Evolutionary conservation across 2,888 invertebrate species (phyloP).

Genomic region (Ectobius pallidus): DNA sequence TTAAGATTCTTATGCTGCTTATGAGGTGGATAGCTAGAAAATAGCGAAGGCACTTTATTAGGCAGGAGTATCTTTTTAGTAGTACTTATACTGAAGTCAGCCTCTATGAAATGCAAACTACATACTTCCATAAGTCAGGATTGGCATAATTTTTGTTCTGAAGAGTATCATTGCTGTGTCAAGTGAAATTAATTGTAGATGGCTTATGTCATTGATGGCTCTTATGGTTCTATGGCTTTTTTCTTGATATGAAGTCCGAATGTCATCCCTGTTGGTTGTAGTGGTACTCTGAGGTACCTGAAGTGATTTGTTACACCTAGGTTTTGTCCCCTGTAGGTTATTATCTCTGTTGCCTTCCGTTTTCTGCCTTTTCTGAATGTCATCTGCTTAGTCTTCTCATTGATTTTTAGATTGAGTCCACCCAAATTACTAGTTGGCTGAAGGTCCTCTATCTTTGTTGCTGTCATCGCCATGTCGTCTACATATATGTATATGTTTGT

Average conservation of each 20-base stretch:
- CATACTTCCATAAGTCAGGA: too few relatives aligned
- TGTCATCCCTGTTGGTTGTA: neutral
- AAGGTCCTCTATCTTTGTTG: neutral
- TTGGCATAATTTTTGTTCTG: too few relatives aligned
- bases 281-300: neutral
- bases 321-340: neutral
- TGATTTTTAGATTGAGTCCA: neutral
- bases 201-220: neutral
- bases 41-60: too few relatives aligned
- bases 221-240: neutral
- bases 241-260: neutral
- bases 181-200: neutral
- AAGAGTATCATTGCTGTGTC: neutral
- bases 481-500: neutral
- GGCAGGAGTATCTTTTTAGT: too few relatives aligned
- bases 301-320: neutral
- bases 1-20: too few relatives aligned
- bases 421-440: neutral
- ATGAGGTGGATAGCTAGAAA: too few relatives aligned
- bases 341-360: neutral
- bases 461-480: neutral
- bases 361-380: neutral
- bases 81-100: too few relatives aligned
- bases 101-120: too few relatives aligned
- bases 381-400: neutral